phyloP scores from a whole-genome alignment of 2,797 vertebrate species.

The Bucorvus abyssinicus region DNA sequence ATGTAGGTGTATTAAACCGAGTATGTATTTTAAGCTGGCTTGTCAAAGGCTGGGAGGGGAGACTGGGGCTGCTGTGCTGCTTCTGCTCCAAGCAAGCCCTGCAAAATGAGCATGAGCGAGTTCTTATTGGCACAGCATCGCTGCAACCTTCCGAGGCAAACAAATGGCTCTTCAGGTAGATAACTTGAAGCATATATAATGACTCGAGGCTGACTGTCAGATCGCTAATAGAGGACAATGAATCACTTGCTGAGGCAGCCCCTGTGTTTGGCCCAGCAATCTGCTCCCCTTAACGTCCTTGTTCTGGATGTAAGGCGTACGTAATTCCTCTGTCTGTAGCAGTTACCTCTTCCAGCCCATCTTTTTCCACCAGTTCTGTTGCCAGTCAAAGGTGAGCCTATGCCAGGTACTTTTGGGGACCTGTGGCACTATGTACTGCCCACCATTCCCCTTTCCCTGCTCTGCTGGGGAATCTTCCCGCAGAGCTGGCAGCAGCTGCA shows the following conservation, averaged over 20 bases:
- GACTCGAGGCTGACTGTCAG: neutral
- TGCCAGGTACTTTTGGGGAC: neutral
- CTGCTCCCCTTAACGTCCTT: neutral
- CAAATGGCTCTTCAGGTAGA: neutral
- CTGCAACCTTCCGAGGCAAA: neutral
- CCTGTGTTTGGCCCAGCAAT: neutral
- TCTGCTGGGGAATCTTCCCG: neutral
- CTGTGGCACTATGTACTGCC: accelerated
- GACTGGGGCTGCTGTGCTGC: neutral
- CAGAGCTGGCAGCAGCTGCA: neutral
- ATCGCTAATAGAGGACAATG: neutral
- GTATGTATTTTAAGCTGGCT: neutral
- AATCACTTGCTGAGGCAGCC: neutral
- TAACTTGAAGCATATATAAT: neutral
- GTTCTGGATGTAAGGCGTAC: accelerated
- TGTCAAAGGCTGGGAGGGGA: neutral
- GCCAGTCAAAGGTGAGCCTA: neutral
- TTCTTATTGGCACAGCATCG: neutral
- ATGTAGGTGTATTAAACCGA: neutral
- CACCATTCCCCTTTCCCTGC: neutral
- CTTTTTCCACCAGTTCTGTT: neutral
- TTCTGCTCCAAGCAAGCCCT: neutral
- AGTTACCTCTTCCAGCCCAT: neutral
- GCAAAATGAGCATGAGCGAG: neutral
- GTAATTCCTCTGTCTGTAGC: neutral